phyloP scores from a whole-genome alignment of 2,113 vertebrate species.

The Silurus meridionalis region DNA sequence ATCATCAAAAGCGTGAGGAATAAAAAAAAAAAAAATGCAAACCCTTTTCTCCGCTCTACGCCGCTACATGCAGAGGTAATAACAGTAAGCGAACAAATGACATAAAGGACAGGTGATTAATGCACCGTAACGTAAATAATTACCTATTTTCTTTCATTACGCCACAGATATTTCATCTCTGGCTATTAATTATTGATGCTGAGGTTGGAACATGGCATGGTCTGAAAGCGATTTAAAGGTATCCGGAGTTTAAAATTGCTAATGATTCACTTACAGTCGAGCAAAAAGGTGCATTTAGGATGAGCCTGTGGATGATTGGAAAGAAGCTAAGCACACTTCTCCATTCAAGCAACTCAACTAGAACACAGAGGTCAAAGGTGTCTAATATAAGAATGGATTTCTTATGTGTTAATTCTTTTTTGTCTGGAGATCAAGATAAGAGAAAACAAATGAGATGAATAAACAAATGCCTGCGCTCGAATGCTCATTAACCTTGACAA shows the following conservation, averaged over 20 bases:
- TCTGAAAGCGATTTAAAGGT: conserved; percentile 42
- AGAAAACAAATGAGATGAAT: conserved; percentile 25
- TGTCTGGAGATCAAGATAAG: conserved; percentile 25
- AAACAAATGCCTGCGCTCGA: conserved; percentile 9
- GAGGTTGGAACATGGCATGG: conserved; percentile 33
- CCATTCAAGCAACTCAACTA: conserved; percentile 6
- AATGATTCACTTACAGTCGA: conserved; percentile 41
- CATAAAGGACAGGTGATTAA: conserved; percentile 47
- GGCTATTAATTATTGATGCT: conserved; percentile 54
- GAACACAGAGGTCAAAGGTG: conserved; percentile 29
- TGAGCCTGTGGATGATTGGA: neutral
- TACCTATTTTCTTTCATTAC: conserved; percentile 54
- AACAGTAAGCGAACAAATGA: conserved; percentile 48
- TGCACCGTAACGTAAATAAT: conserved; percentile 55
- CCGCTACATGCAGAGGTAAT: conserved; percentile 34
- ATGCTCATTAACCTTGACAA: conserved; percentile 39
- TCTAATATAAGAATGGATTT: conserved; percentile 12
- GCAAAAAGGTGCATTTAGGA: conserved; percentile 38
- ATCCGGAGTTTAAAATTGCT: conserved; percentile 35
- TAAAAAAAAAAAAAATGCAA: conserved; percentile 42
- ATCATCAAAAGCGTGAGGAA: conserved; percentile 17
- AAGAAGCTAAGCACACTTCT: neutral
- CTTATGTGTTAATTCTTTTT: conserved; percentile 15
- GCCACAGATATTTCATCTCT: conserved; percentile 48
- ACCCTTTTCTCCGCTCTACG: neutral